These are phyloP conservation scores for Syncerus caffer DNA, from an alignment of 2,797 vertebrate species.

Conservation along the genomic window DNA sequence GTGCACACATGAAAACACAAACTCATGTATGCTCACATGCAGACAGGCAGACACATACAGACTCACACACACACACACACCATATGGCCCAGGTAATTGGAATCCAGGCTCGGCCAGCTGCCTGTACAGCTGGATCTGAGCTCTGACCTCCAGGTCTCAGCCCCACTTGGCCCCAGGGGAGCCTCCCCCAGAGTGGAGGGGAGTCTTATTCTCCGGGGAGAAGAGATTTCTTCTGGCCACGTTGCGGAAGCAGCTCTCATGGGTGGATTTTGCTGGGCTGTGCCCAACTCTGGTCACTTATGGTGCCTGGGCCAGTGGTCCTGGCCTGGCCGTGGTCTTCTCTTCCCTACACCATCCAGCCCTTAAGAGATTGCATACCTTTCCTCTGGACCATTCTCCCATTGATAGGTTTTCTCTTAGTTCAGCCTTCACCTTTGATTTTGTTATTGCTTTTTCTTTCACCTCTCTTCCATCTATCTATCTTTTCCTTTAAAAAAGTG, in stretches of 20 bases:
- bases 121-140: background rate
- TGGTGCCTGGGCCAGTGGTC: background rate
- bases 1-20: too few relatives aligned
- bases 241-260: background rate
- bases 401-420: background rate
- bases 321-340: background rate
- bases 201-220: accelerated
- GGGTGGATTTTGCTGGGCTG: background rate
- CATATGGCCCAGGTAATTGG: background rate
- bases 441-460: background rate
- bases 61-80: too few relatives aligned
- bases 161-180: background rate
- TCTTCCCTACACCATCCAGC: background rate
- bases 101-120: background rate
- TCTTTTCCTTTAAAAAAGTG: background rate
- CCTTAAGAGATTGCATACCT: background rate
- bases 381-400: background rate
- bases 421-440: background rate
- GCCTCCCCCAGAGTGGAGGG: background rate
- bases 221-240: background rate
- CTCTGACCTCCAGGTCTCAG: background rate
- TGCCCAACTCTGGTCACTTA: background rate
- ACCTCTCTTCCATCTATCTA: background rate
- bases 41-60: too few relatives aligned
- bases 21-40: background rate